Evolutionary conservation across 2,888 invertebrate genomes (phyloP).

Genomic region (Mongoloraphidia duomilia): DNA sequence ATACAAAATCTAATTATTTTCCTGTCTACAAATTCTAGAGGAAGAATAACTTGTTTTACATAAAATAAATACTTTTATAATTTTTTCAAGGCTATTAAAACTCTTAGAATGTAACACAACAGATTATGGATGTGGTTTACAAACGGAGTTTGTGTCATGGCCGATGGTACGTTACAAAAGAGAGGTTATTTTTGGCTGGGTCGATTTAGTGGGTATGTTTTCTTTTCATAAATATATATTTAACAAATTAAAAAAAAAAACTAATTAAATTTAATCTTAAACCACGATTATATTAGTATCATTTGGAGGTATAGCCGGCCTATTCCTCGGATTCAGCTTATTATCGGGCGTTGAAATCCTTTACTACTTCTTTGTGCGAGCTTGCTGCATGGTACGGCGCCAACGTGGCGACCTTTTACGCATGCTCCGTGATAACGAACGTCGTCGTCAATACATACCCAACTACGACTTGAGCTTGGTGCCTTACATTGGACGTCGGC

Average conservation of each 20-base stretch:
- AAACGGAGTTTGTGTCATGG: constrained; percentile 61
- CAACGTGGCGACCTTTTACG: constrained; percentile 32
- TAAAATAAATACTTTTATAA: too few species aligned
- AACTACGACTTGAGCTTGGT: constrained; percentile 26
- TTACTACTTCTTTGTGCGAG: constrained; percentile 61
- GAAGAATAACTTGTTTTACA: too few species aligned
- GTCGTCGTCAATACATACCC: constrained; percentile 20
- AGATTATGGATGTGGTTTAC: constrained; percentile 22
- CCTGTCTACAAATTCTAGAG: too few species aligned
- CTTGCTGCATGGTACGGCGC: constrained; percentile 43
- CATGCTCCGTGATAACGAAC: constrained; percentile 30
- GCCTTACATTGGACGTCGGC: constrained; percentile 24
- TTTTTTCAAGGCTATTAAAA: too few species aligned
- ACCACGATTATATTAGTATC: constrained; percentile 34
- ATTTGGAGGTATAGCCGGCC: constrained; percentile 48
- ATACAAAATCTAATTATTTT: too few species aligned
- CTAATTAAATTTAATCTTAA: neutral
- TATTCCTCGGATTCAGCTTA: constrained; percentile 61
- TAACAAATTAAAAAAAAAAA: too few species aligned
- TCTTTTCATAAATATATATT: neutral
- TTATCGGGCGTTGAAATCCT: constrained; percentile 61
- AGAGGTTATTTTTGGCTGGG: constrained; percentile 72
- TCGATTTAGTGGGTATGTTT: constrained; percentile 55
- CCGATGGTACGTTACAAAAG: constrained; percentile 63
- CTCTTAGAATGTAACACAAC: too few species aligned